A percentile compares a stretch with the other conserved stretches of the same genome.
phyloP scores from a whole-genome alignment of 2,888 invertebrate species.

The Callosobruchus maculatus region DNA sequence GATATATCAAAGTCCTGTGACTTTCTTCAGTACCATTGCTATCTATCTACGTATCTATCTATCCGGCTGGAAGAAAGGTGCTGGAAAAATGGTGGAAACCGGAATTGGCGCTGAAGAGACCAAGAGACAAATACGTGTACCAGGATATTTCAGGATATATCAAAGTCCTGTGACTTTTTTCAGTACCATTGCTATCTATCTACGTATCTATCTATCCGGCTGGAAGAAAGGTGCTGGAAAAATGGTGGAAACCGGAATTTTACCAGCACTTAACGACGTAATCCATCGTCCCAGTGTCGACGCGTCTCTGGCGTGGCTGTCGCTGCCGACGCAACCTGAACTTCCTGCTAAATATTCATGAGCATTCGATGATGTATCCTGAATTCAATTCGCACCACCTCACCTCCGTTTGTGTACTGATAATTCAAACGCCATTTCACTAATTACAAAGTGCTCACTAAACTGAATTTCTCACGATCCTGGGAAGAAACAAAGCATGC shows the following conservation, averaged over 20 bases:
- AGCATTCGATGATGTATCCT: neutral
- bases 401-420: neutral
- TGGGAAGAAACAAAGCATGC: neutral
- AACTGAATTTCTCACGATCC: neutral
- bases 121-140: too few relatives aligned
- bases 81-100: neutral
- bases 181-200: too few relatives aligned
- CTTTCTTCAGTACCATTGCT: too few relatives aligned
- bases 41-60: too few relatives aligned
- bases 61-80: neutral
- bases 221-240: neutral
- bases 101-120: too few relatives aligned
- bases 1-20: too few relatives aligned
- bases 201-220: too few relatives aligned
- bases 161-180: too few relatives aligned
- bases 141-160: too few relatives aligned
- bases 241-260: neutral
- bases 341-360: neutral
- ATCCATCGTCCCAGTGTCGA: neutral
- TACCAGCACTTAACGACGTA: neutral
- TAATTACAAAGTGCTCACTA: neutral
- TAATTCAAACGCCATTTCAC: neutral
- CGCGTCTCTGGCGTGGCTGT: neutral
- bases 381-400: neutral
- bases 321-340: neutral